Percentiles rank a stretch among this genome's conserved stretches.
These are phyloP conservation scores for Microctenopoma lineatum DNA, from an alignment of 2,797 vertebrate species.

Conservation along the genomic window DNA sequence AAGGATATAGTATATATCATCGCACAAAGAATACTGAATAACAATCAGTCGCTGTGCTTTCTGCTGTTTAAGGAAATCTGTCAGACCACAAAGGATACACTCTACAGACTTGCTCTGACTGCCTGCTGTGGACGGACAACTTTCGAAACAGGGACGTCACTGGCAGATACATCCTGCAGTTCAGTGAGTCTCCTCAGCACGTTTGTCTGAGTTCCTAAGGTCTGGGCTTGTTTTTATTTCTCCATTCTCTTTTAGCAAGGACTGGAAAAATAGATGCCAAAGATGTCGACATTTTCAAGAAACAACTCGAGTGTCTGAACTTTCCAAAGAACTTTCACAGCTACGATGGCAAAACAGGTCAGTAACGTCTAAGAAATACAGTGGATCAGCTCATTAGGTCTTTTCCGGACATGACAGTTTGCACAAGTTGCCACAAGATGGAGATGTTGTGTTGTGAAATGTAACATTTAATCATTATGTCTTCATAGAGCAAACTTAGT, in stretches of 20 bases:
- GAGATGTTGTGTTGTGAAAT: constrained; percentile 30
- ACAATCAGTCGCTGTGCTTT: neutral
- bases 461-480: neutral
- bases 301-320: constrained; percentile 73
- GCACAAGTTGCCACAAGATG: constrained; percentile 53
- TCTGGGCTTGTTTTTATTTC: neutral
- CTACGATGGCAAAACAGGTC: constrained; percentile 73
- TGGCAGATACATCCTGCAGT: constrained; percentile 76
- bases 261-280: constrained; percentile 68
- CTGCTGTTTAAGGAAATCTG: constrained; percentile 69
- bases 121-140: constrained; percentile 79
- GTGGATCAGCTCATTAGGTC: neutral
- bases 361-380: constrained; percentile 17
- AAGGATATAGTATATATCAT: neutral
- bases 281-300: constrained; percentile 70
- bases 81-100: constrained; percentile 78
- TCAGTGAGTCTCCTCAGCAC: constrained; percentile 66
- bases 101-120: constrained; percentile 73
- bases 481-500: neutral
- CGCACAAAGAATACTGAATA: neutral
- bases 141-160: constrained; percentile 71
- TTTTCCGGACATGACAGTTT: neutral
- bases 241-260: constrained; percentile 59
- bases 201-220: neutral
- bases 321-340: constrained; percentile 71